These are phyloP conservation scores for Cepaea hortensis DNA, from an alignment of 2,888 invertebrate species.

Conservation along the genomic window DNA sequence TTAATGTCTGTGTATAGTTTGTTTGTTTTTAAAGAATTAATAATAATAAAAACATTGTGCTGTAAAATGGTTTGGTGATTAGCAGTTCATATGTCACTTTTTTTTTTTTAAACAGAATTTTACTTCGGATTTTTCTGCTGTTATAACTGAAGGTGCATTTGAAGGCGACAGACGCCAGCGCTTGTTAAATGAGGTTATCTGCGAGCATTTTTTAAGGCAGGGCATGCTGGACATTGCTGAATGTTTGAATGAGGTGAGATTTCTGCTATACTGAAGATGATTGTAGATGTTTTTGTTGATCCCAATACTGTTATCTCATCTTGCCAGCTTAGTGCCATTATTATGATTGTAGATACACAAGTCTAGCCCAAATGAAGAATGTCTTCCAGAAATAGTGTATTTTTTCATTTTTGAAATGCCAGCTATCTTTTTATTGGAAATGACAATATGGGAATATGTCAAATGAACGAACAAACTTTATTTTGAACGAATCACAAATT, in stretches of 20 bases:
- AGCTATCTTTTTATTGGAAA: too few species aligned
- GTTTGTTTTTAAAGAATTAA: too few species aligned
- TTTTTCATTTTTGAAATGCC: too few species aligned
- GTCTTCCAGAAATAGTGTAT: too few species aligned
- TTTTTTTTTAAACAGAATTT: slow-evolving; percentile 82
- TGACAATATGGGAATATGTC: too few species aligned
- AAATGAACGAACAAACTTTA: too few species aligned
- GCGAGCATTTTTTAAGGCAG: slow-evolving; percentile 95
- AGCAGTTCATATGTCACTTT: background rate
- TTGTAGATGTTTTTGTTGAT: background rate
- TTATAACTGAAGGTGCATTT: slow-evolving; percentile 90
- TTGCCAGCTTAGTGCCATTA: too few species aligned
- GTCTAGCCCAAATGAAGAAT: too few species aligned
- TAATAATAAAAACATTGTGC: too few species aligned
- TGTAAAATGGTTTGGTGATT: background rate
- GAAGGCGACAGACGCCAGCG: slow-evolving; percentile 83
- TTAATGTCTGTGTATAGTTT: too few species aligned
- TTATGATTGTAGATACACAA: too few species aligned
- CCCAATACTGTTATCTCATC: background rate
- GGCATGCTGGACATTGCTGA: slow-evolving; percentile 95
- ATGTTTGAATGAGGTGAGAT: slow-evolving; percentile 81
- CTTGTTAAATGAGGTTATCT: slow-evolving; percentile 90
- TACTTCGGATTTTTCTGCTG: slow-evolving; percentile 91
- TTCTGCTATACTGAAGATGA: background rate
- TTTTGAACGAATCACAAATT: too few species aligned